Evolutionary conservation across 2,888 invertebrate genomes (phyloP).

Genomic region (Nymphalis polychloros): DNA sequence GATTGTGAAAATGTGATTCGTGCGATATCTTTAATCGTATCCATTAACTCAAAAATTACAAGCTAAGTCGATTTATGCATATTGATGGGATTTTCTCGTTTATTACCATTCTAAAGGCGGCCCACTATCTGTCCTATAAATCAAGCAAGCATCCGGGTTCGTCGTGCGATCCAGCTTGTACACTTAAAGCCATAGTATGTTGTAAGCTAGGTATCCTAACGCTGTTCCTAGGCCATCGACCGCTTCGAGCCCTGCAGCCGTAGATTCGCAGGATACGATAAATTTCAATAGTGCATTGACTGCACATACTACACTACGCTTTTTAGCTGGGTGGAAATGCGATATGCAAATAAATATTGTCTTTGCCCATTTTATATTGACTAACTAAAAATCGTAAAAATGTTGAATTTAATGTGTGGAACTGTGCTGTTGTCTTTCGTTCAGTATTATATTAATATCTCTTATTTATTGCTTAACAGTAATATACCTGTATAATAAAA

Average conservation of each 20-base stretch:
- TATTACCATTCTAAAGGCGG: conserved; percentile 40
- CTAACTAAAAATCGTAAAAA: too few species aligned
- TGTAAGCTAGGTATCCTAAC: conserved; percentile 67
- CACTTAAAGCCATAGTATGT: conserved; percentile 54
- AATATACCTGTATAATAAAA: too few species aligned
- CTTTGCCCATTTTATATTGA: not conserved
- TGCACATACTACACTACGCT: conserved; percentile 54
- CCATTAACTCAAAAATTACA: conserved; percentile 1
- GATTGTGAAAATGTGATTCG: not conserved
- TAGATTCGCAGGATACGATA: conserved; percentile 78
- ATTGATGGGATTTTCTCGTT: conserved; percentile 23
- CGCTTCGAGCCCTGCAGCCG: conserved; percentile 65
- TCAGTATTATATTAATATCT: too few species aligned
- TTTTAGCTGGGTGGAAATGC: conserved; percentile 40
- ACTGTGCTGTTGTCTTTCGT: not conserved
- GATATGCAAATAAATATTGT: conserved; percentile 8
- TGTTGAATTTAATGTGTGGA: too few species aligned
- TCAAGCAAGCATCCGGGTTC: conserved; percentile 55
- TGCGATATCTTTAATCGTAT: not conserved
- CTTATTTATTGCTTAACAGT: too few species aligned
- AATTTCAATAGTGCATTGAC: conserved; percentile 79
- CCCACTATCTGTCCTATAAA: conserved; percentile 45
- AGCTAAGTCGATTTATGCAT: conserved; percentile 12
- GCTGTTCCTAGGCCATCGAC: conserved; percentile 71
- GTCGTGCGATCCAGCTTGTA: conserved; percentile 58